Evolutionary conservation across 2,113 vertebrate species (phyloP).

Genomic region (Ptyas mucosa): DNA sequence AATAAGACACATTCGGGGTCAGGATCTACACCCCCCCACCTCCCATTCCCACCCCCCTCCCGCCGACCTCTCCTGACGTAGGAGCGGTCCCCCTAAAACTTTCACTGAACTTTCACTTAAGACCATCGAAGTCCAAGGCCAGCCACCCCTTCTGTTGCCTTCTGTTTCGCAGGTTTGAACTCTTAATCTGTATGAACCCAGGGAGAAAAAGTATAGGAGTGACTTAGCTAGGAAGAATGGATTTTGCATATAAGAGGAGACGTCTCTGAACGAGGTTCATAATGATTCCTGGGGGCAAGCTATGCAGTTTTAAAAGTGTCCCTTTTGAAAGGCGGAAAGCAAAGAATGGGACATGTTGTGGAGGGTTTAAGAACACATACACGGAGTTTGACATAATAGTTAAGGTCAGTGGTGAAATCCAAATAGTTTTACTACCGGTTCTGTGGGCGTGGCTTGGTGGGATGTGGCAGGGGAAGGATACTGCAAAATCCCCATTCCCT

Average conservation of each 20-base stretch:
- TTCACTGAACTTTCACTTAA: rapidly evolving
- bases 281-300: neutral
- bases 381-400: rapidly evolving
- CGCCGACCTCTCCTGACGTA: neutral
- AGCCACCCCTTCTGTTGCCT: neutral
- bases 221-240: neutral
- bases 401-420: neutral
- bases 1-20: neutral
- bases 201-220: rapidly evolving
- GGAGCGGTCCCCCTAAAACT: neutral
- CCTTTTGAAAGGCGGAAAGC: neutral
- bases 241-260: neutral
- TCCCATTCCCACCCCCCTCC: too few relatives aligned
- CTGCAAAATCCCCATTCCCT: too few relatives aligned
- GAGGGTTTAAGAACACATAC: neutral
- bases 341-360: neutral
- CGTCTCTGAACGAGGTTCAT: neutral
- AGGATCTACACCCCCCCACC: neutral
- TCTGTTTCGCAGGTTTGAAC: rapidly evolving
- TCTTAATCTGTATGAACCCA: neutral
- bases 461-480: too few relatives aligned
- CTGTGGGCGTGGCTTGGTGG: too few relatives aligned
- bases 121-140: neutral
- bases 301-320: neutral
- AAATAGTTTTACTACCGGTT: too few relatives aligned